Percentiles rank a stretch among this genome's conserved stretches.
Conservation (phyloP, 2,797 vertebrate species). For the Acrossocheilus wenchowensis region DNA sequence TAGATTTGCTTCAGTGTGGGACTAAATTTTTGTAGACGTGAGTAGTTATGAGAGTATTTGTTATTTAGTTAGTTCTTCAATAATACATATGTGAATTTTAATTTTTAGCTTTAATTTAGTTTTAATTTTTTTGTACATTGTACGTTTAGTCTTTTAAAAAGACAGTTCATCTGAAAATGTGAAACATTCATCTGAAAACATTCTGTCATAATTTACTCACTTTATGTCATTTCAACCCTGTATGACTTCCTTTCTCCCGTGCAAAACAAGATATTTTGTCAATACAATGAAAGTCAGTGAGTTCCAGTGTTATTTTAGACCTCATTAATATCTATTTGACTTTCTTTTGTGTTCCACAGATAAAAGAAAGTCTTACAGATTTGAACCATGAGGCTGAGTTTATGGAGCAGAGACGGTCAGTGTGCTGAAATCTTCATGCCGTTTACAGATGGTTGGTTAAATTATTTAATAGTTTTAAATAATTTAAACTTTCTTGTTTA, state of each 20-base stretch:
- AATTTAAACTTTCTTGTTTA: background rate
- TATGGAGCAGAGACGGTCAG: background rate
- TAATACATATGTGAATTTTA: background rate
- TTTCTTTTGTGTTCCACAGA: background rate
- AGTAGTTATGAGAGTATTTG: background rate
- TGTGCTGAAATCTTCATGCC: background rate
- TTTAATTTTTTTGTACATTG: background rate
- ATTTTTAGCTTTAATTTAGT: too few relatives aligned
- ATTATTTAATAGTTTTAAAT: background rate
- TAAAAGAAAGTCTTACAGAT: background rate
- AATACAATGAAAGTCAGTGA: background rate
- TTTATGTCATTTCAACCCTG: background rate
- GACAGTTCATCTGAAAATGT: background rate
- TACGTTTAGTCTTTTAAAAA: background rate
- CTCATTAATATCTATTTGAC: background rate
- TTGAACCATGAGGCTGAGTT: background rate
- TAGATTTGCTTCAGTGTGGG: background rate
- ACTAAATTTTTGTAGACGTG: background rate
- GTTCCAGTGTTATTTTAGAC: background rate
- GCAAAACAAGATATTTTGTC: background rate
- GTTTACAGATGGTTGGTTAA: background rate
- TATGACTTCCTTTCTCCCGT: background rate
- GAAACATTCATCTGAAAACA: background rate
- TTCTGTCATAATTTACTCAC: background rate
- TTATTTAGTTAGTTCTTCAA: constrained; percentile 11